Evolutionary conservation across 2,888 invertebrate genomes (phyloP).

Genomic region (Amiota mariae): DNA sequence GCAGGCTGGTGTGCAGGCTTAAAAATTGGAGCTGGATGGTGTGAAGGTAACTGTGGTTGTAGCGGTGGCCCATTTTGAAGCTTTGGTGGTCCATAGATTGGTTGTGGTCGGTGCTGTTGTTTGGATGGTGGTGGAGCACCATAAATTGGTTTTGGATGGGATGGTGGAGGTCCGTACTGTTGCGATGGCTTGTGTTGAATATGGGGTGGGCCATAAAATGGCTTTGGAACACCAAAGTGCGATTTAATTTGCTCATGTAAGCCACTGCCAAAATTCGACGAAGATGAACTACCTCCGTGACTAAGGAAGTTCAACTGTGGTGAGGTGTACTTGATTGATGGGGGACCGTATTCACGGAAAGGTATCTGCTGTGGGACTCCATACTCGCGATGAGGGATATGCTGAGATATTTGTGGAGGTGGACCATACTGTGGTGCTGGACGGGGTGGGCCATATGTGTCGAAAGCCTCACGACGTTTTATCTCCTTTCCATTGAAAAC

Average conservation of each 20-base stretch:
- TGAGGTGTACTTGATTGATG: constrained; percentile 74
- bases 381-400: constrained; percentile 75
- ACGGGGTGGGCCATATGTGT: constrained; percentile 76
- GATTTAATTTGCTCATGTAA: constrained; percentile 72
- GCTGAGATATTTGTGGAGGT: constrained; percentile 74
- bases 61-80: constrained; percentile 58
- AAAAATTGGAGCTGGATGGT: constrained; percentile 64
- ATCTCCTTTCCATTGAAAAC: constrained; percentile 62
- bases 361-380: constrained; percentile 70
- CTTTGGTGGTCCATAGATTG: constrained; percentile 62
- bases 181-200: constrained; percentile 55
- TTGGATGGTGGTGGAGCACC: constrained; percentile 46
- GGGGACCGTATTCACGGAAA: constrained; percentile 71
- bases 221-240: constrained; percentile 71
- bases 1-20: constrained; percentile 62
- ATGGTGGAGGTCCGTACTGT: constrained; percentile 28
- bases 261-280: constrained; percentile 42
- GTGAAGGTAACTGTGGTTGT: constrained; percentile 70
- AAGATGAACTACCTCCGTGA: constrained; percentile 63
- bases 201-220: constrained; percentile 74
- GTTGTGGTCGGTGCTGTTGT: constrained; percentile 33
- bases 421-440: constrained; percentile 72
- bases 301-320: constrained; percentile 74
- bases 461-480: constrained; percentile 68
- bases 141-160: constrained; percentile 54